phyloP scores from a whole-genome alignment of 1,140 invertebrate genomes.

The Bathynomus jamesi region DNA sequence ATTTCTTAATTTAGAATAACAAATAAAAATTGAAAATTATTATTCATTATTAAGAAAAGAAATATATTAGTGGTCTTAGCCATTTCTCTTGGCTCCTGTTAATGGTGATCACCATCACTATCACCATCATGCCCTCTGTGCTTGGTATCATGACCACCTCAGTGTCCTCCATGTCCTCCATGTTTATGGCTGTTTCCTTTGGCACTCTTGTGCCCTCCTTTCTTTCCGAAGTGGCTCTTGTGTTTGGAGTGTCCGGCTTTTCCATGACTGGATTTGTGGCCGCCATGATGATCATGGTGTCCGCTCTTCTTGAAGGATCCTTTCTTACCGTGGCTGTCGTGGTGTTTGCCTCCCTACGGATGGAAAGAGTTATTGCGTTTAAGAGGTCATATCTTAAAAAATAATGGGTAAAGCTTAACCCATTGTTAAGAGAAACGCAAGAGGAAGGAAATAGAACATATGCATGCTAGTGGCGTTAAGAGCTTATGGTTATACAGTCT shows the following conservation, averaged over 20 bases:
- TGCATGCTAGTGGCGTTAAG: no score
- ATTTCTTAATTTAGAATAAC: background rate
- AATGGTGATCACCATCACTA: no score
- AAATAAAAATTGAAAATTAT: background rate
- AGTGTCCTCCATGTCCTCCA: background rate
- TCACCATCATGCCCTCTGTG: background rate
- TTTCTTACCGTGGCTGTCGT: slow-evolving; percentile 12
- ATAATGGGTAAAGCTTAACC: background rate
- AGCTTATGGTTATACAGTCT: no score
- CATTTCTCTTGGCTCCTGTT: no score
- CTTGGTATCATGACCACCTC: background rate
- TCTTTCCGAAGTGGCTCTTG: background rate
- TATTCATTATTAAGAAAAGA: background rate
- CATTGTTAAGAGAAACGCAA: background rate
- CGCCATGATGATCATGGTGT: slow-evolving; percentile 8
- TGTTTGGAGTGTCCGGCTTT: slow-evolving; percentile 1
- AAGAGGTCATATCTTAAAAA: background rate
- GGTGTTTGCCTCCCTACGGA: slow-evolving; percentile 9
- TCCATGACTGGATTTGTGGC: slow-evolving; percentile 6
- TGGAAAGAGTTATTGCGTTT: background rate
- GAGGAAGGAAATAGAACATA: background rate
- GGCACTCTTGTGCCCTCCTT: slow-evolving; percentile 1
- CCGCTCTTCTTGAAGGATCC: slow-evolving; percentile 11
- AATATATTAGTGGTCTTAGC: background rate
- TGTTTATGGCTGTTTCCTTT: slow-evolving; percentile 4